These are phyloP conservation scores for Tiphia femorata DNA, from an alignment of 2,888 invertebrate genomes.

Conservation along the genomic window DNA sequence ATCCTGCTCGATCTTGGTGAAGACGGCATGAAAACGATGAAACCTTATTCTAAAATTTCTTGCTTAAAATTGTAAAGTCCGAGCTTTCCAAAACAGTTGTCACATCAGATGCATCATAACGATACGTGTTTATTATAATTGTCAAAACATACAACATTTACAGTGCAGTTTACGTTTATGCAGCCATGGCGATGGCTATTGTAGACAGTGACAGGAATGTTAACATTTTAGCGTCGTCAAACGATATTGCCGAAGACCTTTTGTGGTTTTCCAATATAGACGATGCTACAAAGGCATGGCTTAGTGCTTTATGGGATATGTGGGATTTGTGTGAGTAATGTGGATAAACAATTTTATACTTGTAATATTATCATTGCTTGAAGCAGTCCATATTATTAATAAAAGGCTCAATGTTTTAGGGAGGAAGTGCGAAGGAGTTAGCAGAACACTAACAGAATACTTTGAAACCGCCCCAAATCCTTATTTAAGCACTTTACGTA, in stretches of 20 bases:
- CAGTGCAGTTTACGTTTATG: too few relatives aligned
- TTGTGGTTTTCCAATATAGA: slow-evolving; percentile 50
- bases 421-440: slow-evolving; percentile 73
- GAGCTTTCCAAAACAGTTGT: too few relatives aligned
- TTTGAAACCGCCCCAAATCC: slow-evolving; percentile 73
- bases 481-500: slow-evolving; percentile 73
- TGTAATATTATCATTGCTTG: neutral
- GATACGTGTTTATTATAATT: too few relatives aligned
- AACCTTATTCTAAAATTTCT: too few relatives aligned
- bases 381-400: slow-evolving; percentile 3
- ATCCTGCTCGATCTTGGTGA: too few relatives aligned
- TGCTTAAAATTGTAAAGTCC: too few relatives aligned
- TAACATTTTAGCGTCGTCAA: too few relatives aligned
- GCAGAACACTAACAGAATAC: slow-evolving; percentile 70
- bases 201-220: too few relatives aligned
- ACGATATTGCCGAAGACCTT: slow-evolving; percentile 13
- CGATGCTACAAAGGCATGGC: slow-evolving; percentile 55
- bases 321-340: slow-evolving; percentile 58
- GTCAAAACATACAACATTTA: too few relatives aligned
- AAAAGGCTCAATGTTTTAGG: slow-evolving; percentile 51
- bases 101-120: too few relatives aligned
- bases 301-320: slow-evolving; percentile 53
- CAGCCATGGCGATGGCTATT: too few relatives aligned
- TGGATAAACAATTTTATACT: neutral
- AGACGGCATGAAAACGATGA: too few relatives aligned